phyloP scores from a whole-genome alignment of 2,113 vertebrate species.

The Tylochromis polylepis region DNA sequence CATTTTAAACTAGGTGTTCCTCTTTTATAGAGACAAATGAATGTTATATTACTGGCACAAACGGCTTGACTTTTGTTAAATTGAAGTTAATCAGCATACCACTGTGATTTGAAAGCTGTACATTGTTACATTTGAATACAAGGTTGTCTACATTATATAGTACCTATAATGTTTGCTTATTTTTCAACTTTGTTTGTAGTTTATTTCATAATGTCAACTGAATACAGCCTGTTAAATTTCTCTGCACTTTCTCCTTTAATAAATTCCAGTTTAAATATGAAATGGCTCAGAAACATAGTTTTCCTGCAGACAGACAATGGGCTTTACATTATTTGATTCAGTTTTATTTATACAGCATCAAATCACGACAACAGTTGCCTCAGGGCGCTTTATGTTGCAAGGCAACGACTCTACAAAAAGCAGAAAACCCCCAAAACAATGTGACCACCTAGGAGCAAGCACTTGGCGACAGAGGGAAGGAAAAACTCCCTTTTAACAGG shows the following conservation, averaged over 20 bases:
- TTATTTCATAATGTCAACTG: conserved; percentile 1
- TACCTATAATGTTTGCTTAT: not conserved
- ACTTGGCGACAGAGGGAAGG: not conserved
- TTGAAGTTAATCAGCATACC: conserved; percentile 1
- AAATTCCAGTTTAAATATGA: conserved; percentile 39
- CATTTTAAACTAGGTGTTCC: not conserved
- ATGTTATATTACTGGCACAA: conserved; percentile 20
- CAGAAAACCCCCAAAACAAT: not conserved
- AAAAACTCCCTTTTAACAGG: not conserved
- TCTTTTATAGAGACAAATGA: conserved; percentile 19
- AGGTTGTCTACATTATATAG: not conserved
- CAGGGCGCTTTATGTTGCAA: not conserved
- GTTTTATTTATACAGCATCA: not conserved
- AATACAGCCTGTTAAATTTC: not conserved
- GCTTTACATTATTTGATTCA: not conserved
- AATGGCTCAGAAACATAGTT: not conserved
- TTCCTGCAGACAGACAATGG: not conserved
- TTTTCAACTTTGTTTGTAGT: conserved; percentile 19
- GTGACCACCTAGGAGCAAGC: not conserved
- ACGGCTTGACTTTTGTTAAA: conserved; percentile 1
- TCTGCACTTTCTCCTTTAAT: conserved; percentile 56
- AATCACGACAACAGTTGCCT: not conserved
- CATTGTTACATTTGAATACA: not conserved
- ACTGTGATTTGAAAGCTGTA: conserved; percentile 40
- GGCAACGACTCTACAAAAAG: not conserved